phyloP scores from a whole-genome alignment of 2,113 vertebrate genomes.

The Dascyllus trimaculatus region DNA sequence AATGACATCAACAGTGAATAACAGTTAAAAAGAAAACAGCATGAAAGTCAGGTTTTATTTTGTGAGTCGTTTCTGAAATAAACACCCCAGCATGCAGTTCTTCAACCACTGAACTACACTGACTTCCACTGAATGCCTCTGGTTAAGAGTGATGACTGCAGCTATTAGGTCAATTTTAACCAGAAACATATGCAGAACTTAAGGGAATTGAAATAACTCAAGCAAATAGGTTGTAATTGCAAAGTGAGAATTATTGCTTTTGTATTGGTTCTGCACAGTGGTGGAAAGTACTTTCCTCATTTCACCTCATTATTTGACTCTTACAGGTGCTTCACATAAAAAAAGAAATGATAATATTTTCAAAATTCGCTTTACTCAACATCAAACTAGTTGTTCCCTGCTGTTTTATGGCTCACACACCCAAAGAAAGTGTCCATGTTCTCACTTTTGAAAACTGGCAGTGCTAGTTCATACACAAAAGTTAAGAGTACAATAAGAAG shows the following conservation, averaged over 20 bases:
- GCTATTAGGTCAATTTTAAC: neutral
- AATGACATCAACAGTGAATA: no score
- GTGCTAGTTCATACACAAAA: no score
- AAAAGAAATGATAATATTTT: neutral
- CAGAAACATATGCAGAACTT: constrained; percentile 1
- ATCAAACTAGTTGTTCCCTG: neutral
- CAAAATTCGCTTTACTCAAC: neutral
- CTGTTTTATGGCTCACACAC: neutral
- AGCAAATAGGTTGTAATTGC: neutral
- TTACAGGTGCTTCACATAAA: neutral
- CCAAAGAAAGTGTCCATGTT: no score
- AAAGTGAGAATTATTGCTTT: neutral
- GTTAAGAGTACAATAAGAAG: no score
- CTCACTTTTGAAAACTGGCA: no score
- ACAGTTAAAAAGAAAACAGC: no score
- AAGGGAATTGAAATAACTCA: neutral
- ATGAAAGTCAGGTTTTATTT: no score
- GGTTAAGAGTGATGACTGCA: neutral
- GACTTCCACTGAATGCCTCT: neutral
- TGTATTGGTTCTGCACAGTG: no score
- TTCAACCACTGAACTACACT: neutral
- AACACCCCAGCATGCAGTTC: neutral
- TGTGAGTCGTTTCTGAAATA: no score
- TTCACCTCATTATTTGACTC: neutral
- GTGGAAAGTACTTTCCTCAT: neutral